A percentile compares a stretch with the other conserved stretches of the same genome.
These are phyloP conservation scores for Agrenia bidenticulata DNA, from an alignment of 2,888 invertebrate species.

Conservation along the genomic window DNA sequence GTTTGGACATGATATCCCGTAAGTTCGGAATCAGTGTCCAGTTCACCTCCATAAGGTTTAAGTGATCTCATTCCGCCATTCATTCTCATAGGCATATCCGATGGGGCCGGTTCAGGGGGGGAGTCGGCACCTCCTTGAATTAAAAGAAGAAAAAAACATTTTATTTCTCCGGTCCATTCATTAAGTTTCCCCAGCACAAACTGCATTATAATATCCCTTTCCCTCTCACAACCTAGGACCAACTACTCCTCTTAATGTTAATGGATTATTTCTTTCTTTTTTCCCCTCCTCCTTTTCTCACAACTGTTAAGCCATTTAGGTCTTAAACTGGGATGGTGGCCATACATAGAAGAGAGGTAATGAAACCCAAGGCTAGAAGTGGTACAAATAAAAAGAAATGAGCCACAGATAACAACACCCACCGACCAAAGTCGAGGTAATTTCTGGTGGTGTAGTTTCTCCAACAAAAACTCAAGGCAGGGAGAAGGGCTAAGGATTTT, in stretches of 20 bases:
- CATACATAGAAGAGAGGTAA: too few relatives aligned
- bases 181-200: not conserved
- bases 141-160: slow-evolving; percentile 11
- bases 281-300: slow-evolving; percentile 11
- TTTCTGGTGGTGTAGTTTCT: too few relatives aligned
- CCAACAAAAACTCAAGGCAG: too few relatives aligned
- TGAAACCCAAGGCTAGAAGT: not conserved
- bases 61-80: slow-evolving; percentile 50
- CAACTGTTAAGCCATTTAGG: slow-evolving; percentile 7
- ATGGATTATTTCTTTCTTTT: slow-evolving; percentile 20
- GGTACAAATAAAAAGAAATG: slow-evolving; percentile 5
- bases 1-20: slow-evolving; percentile 49
- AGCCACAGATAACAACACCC: not conserved
- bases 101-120: slow-evolving; percentile 53
- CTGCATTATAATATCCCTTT: not conserved
- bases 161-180: slow-evolving; percentile 10
- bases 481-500: not conserved
- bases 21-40: slow-evolving; percentile 45
- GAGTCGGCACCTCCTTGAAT: slow-evolving; percentile 49
- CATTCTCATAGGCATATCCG: slow-evolving; percentile 52
- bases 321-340: too few relatives aligned
- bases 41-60: slow-evolving; percentile 48
- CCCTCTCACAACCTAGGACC: not conserved
- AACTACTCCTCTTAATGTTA: slow-evolving; percentile 10
- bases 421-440: too few relatives aligned